These are phyloP conservation scores for Anser cygnoides DNA, from an alignment of 2,113 vertebrate species.

Conservation along the genomic window DNA sequence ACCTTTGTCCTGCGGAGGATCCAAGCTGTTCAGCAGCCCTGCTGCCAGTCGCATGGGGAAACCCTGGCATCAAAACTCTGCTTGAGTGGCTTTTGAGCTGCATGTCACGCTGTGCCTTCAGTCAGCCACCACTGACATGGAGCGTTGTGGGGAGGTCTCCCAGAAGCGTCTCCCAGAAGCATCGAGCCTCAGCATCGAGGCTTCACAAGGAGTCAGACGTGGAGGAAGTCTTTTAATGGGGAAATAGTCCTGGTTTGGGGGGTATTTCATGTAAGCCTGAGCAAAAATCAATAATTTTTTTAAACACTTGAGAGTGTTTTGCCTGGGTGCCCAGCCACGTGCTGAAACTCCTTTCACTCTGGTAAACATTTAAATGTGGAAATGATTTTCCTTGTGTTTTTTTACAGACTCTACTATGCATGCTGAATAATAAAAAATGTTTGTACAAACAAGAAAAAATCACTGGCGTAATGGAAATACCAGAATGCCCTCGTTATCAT, in stretches of 20 bases:
- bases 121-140: background rate
- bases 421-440: slow-evolving; percentile 1
- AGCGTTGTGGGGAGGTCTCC: accelerated
- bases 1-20: background rate
- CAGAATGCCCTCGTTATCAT: background rate
- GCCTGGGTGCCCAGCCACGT: background rate
- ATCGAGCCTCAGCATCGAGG: background rate
- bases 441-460: background rate
- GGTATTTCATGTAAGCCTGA: background rate
- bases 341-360: background rate
- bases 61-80: background rate
- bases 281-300: background rate
- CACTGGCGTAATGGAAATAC: background rate
- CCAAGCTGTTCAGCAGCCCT: background rate
- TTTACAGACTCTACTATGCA: background rate
- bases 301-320: background rate
- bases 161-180: background rate
- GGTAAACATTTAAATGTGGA: slow-evolving; percentile 3
- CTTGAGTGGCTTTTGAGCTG: background rate
- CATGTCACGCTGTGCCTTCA: background rate
- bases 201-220: background rate
- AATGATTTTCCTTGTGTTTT: slow-evolving; percentile 8
- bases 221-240: background rate
- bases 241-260: background rate
- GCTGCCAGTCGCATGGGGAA: background rate